phyloP scores from a whole-genome alignment of 2,113 vertebrate species.

The Catagonus wagneri region DNA sequence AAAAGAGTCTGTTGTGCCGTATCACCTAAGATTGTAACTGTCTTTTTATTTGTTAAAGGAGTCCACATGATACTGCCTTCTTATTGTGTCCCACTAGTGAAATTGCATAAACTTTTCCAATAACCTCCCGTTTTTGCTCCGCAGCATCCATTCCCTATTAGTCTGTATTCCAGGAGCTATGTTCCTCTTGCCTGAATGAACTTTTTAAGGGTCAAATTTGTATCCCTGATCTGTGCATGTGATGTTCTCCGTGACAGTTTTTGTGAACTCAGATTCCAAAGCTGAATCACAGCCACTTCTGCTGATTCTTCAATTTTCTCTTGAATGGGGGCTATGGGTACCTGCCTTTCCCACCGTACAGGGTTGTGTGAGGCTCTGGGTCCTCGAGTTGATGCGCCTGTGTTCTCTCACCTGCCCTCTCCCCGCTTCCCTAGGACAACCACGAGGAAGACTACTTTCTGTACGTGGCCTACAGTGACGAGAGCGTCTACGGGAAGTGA shows the following conservation, averaged over 20 bases:
- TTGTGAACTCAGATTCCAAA: not conserved
- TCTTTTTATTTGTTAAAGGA: not conserved
- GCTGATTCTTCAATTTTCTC: not conserved
- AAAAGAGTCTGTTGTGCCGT: not conserved
- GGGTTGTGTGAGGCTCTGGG: not conserved
- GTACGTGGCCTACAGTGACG: constrained; percentile 98
- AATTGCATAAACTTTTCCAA: not conserved
- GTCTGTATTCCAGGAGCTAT: not conserved
- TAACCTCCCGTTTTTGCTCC: not conserved
- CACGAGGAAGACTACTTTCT: constrained; percentile 99
- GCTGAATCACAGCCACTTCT: not conserved
- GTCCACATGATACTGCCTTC: not conserved
- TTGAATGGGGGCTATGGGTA: not conserved
- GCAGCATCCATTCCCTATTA: not conserved
- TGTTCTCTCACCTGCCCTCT: constrained; percentile 15
- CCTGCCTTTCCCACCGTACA: fast-evolving
- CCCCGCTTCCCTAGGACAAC: constrained; percentile 91
- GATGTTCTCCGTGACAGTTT: not conserved
- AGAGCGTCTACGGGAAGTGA: constrained; percentile 98
- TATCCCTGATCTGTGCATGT: too few species aligned
- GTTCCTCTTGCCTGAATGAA: not conserved
- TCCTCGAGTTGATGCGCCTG: not conserved
- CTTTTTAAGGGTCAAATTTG: not conserved
- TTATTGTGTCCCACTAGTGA: not conserved
- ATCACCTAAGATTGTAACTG: not conserved